Base-by-base conservation (phyloP, 2,797 vertebrate species). In the Myripristis jacobus region DNA sequence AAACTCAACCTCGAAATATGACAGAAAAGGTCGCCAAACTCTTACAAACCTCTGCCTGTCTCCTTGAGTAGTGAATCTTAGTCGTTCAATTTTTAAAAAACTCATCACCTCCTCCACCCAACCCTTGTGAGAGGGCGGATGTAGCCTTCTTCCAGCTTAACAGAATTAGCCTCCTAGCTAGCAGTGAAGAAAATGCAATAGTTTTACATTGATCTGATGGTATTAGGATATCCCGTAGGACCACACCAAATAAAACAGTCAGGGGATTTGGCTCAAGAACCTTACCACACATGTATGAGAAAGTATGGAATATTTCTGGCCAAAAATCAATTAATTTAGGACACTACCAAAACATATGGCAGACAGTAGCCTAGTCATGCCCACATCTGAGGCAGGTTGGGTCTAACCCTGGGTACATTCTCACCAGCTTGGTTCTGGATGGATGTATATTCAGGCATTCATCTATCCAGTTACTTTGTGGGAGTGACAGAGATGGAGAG, bases 1-100 rank as follows among this genome's bases (percentile, higher is more conserved):
- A 19, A 43, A 43, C 12, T 41, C 57, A 41, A 22, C 10, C n/a
- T 41, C 18, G 25, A 43, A 59, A 59, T 43, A 59, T n/a, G 57
- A 16, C 27, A 59, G 19, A 59, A 59, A 59, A 10, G 34, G 57
- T 59, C 43, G 57, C 34, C 57, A 59, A 19, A 59, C 34, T 19
- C 22, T 18, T 3, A 2, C 2, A 25, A 27, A 31, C 18, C 18
- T 54, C 24, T 29, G 24, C 2, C 25, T 31, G 25, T 4, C 29
- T 6, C 52, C 27, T 54, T 25, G 6, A 16, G 19, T 29, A 27
- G 58, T n/a, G 4, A n/a, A 25, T 61, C 27, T 61, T 24, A 61
- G 58, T 3, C 3, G 58, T 47, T 59, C n/a, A n/a, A n/a, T n/a
- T n/a, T n/a, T n/a, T n/a, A n/a, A n/a, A n/a, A n/a, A n/a, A n/a